These are phyloP conservation scores for Eriosoma lanigerum DNA, from an alignment of 1,140 invertebrate genomes.

Conservation along the genomic window DNA sequence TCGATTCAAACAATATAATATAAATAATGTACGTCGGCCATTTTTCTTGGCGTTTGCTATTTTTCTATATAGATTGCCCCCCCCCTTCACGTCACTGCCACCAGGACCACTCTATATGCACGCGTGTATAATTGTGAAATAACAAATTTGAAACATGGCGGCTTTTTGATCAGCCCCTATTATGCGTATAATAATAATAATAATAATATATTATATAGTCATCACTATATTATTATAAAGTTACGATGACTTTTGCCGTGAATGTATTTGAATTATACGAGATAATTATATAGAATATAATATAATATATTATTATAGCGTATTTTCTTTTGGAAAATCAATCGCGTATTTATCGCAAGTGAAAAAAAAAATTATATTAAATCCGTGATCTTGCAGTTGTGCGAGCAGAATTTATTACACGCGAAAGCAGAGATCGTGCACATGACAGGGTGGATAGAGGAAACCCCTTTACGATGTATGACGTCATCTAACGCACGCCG, in stretches of 20 bases:
- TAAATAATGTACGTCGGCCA: constrained; percentile 11
- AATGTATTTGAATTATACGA: too few species aligned
- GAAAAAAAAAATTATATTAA: too few species aligned
- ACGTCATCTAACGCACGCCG: constrained; percentile 22
- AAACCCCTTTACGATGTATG: constrained; percentile 46
- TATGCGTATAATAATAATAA: neutral
- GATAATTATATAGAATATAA: too few species aligned
- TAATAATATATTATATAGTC: neutral
- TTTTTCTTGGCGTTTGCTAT: constrained; percentile 24
- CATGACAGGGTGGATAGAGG: neutral
- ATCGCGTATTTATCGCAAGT: too few species aligned
- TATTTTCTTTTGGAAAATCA: too few species aligned
- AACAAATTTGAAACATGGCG: constrained; percentile 10
- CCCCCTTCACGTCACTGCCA: neutral
- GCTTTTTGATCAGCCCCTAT: neutral
- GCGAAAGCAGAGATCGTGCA: neutral
- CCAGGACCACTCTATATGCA: neutral
- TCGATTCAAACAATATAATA: constrained; percentile 7
- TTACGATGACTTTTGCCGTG: neutral
- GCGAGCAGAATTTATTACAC: too few species aligned
- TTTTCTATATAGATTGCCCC: constrained; percentile 1
- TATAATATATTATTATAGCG: too few species aligned
- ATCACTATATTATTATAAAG: neutral
- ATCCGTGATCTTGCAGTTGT: too few species aligned
- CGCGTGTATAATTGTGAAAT: constrained; percentile 16